Base-by-base conservation (phyloP, 2,888 invertebrate genomes). In the Leptinotarsa peninsularis region DNA sequence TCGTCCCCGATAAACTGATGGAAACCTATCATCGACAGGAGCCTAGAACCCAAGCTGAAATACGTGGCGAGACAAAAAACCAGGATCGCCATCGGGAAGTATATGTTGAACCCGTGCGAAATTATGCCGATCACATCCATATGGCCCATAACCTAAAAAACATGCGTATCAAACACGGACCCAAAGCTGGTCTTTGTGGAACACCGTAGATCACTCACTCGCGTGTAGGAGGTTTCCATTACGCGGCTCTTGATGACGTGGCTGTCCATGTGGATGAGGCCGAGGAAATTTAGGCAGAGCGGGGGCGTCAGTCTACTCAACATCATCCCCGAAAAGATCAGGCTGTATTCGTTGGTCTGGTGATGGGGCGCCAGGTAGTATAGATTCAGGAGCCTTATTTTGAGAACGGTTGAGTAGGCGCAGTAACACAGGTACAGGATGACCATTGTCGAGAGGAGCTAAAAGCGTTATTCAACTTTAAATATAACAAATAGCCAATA, bases 321-420 rank as follows among this genome's bases (percentile, higher is more conserved):
- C 92, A 98, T 93, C 99, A 99, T 98, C 74, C 99, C 99, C 82
- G 97, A 97, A 90, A 99, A 98, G 85, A 99, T 97, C 78, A 99
- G 92, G 87, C 98, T 98, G 90, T 99, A 98, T 87, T 99, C 99
- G 87, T 99, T 98, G 10, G 99, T 99, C 89, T 98, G 97, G 88
- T 99, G 99, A 87, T 98, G 95, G 0, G 98, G 96, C 4, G 99
- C 98, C 82, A 99, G 89, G 87, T 99, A 98, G 90, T 99, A 99
- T 81, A 98, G 92, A 90, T 99, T 99, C 66, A 99, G 92, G 49
- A 99, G 93, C 71, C 97, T 93, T 82, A 99, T 97, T 89, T 98
- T 97, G 83, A 99, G 93, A 58, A 99, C 96, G 0, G 99, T 99
- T 33, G 97, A 99, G 89, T 98, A 99, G 3, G 99, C 98, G 89